Evolutionary conservation across 2,888 invertebrate species (phyloP).

Genomic region (Polyploca ridens): DNA sequence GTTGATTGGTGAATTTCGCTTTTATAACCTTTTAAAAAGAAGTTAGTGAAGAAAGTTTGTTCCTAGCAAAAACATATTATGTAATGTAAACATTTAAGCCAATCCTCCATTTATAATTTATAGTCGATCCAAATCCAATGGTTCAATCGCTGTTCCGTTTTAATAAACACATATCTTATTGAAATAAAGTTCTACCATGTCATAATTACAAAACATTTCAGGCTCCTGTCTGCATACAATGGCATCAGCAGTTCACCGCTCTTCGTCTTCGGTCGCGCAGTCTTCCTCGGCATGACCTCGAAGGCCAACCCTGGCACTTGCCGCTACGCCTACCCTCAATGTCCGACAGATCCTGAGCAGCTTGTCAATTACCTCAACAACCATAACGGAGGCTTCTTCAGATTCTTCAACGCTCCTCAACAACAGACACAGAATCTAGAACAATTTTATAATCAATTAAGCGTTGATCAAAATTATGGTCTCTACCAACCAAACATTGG

Average conservation of each 20-base stretch:
- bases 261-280: constrained; percentile 90
- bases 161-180: too few relatives aligned
- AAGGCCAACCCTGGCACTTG: constrained; percentile 85
- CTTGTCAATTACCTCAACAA: constrained; percentile 92
- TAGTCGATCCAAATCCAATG: too few relatives aligned
- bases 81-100: too few relatives aligned
- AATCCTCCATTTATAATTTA: too few relatives aligned
- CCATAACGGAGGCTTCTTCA: constrained; percentile 93
- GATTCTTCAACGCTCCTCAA: constrained; percentile 87
- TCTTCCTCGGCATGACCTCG: constrained; percentile 89
- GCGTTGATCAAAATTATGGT: constrained; percentile 42
- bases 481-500: constrained; percentile 27
- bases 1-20: too few relatives aligned
- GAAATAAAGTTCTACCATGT: not conserved
- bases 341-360: constrained; percentile 89
- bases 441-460: constrained; percentile 68
- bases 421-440: constrained; percentile 57
- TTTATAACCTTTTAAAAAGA: too few relatives aligned
- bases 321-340: constrained; percentile 87
- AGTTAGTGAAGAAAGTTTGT: too few relatives aligned
- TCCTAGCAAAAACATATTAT: too few relatives aligned
- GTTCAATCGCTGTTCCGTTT: too few relatives aligned
- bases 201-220: constrained; percentile 49
- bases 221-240: constrained; percentile 84
- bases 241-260: constrained; percentile 86